phyloP scores from a whole-genome alignment of 2,113 vertebrate genomes.

The Anarhynchus alexandrinus region DNA sequence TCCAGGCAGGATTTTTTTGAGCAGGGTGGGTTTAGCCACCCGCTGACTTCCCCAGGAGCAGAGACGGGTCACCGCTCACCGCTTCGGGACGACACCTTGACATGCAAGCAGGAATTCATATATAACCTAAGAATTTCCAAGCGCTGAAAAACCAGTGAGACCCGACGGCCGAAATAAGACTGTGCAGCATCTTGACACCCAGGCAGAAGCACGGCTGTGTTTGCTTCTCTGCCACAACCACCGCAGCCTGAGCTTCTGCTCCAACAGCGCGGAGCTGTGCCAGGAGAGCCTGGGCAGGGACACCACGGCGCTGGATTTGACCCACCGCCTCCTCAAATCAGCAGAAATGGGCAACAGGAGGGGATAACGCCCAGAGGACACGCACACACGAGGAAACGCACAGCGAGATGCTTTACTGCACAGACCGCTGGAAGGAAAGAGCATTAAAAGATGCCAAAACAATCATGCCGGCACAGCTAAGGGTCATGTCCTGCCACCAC shows the following conservation, averaged over 20 bases:
- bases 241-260: neutral
- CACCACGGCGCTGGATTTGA: fast-evolving
- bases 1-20: neutral
- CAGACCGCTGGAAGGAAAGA: neutral
- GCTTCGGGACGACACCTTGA: neutral
- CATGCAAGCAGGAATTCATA: neutral
- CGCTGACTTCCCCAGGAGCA: neutral
- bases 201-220: neutral
- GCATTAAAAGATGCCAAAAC: neutral
- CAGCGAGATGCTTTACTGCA: no score
- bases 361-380: neutral
- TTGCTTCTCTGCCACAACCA: neutral
- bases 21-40: neutral
- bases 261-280: fast-evolving
- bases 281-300: neutral
- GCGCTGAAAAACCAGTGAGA: neutral
- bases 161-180: neutral
- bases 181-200: fast-evolving
- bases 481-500: neutral
- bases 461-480: neutral
- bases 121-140: neutral
- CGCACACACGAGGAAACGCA: fast-evolving
- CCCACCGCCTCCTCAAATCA: neutral
- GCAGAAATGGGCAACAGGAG: neutral
- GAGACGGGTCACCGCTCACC: neutral